Base-by-base conservation (phyloP, 2,888 invertebrate species). In the Nipponacmea schrenckii region DNA sequence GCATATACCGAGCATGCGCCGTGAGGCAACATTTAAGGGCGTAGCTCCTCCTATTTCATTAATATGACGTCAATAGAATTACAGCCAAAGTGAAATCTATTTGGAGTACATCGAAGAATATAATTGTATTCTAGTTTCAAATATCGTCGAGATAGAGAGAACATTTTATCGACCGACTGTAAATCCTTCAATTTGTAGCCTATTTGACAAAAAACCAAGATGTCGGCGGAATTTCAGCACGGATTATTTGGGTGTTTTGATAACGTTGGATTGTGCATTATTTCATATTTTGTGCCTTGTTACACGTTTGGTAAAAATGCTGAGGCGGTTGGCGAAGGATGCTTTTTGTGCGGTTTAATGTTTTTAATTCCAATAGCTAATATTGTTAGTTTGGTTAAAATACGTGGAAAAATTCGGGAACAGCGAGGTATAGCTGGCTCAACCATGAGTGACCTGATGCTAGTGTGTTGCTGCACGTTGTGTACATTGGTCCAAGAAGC, bases 301-400 rank as follows among this genome's bases (percentile, higher is more conserved):
- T 84, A 84, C 74, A 82, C 83, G n/a, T 83, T 83, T 62, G 86
- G 86, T 27, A 84, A 85, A 77, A 84, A 81, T 45, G 84, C 84
- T 7, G 84, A 86, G 73, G 79, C 80, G 1, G 80, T 84, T 0
- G 85, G 85, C 2, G 85, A 85, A 45, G 77, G 74, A 74, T 85
- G 85, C 74, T 67, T 83, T 3, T 74, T 81, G 1, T 85, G 83
- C 48, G 86, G 84, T n/a, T 56, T 83, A 14, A 79, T 80, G 8
- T 80, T 79, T 66, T 67, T 83, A 63, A 78, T 85, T 2, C 85
- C 85, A 50, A 70, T 84, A 27, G 72, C 77, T 48, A 83, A 84
- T 74, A 71, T 85, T 44, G 67, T 82, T 62, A 78, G 76, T 24
- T 76, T 77, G 48, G 75, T 82, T 24, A 78, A 75, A 63, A 78